Evolutionary conservation across 2,888 invertebrate species (phyloP), one percentile per base, ranked within the genome.

Genomic region (Ditylenchus weischeri): DNA sequence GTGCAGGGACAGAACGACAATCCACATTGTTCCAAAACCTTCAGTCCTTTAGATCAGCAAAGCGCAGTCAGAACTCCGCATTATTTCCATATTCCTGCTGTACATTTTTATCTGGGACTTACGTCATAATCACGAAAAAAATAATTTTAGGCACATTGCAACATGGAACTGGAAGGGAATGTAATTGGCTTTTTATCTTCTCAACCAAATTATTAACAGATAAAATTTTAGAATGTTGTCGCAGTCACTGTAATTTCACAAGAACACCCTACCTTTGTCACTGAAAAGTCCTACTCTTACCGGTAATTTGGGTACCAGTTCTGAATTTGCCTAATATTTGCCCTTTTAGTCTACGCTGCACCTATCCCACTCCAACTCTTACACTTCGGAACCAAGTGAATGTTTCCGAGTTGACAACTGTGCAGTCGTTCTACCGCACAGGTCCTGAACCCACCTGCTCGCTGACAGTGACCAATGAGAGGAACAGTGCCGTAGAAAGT

Each of bases 261-360:
- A 84, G 92, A 92, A 85, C 94, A 95, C 88, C 92, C 93, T 0
- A 92, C 92, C 86, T 87, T 95, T 64, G 90, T 94, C 62, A 95
- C 94, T 0, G 91, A 91, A 84, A 91, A 91, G 82, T 92, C 94
- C 7, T 92, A 93, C 84, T 93, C 94, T 0, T 95, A 93, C 86
- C 43, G 43, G 43, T 43, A 10, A 1, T 43, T 43, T 43, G 13
- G 8, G 43, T 43, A 13, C 15, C 1, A 13, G 11, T 10, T 3
- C 43, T 43, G 43, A 43, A 43, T 43, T 43, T 43, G 15, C 15
- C 15, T 43, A 10, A 10, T 43, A 13, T 8, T 43, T 13, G 8
- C 8, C 43, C 15, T 10, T 43, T 43, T 8, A 92, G 93, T 85
- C 92, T 95, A 73, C 91, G 91, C 84, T 94, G 94, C 84, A 90